Percentiles rank a stretch among this genome's conserved stretches.
These are phyloP conservation scores for Invenusta paracnida DNA, from an alignment of 2,888 invertebrate genomes.

Conservation along the genomic window DNA sequence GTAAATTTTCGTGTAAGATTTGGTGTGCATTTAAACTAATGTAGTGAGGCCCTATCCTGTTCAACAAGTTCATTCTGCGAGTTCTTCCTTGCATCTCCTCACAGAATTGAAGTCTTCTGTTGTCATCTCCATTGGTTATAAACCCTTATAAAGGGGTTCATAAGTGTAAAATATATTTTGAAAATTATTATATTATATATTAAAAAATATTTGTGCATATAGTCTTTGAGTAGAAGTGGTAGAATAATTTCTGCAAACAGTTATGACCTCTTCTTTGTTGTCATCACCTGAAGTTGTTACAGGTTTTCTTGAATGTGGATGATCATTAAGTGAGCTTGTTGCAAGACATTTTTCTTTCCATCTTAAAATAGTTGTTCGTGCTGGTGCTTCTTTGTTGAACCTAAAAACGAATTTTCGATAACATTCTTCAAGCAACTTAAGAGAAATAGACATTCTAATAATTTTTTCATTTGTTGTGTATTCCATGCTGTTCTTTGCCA, in stretches of 20 bases:
- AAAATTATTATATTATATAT: no score
- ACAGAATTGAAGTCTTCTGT: no score
- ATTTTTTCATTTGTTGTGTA: not conserved
- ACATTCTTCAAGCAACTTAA: not conserved
- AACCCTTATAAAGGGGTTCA: no score
- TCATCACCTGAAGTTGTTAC: not conserved
- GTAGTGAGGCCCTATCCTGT: no score
- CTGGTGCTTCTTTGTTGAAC: not conserved
- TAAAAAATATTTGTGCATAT: no score
- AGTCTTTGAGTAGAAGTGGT: not conserved
- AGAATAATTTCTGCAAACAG: not conserved
- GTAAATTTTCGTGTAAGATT: no score
- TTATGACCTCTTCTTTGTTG: not conserved
- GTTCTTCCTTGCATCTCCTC: no score
- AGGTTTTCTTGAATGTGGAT: not conserved
- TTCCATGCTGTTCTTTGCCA: not conserved
- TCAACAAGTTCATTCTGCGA: no score
- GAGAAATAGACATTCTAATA: not conserved
- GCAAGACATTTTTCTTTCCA: not conserved
- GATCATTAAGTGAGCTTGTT: not conserved
- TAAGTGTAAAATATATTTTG: no score
- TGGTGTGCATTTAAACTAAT: no score
- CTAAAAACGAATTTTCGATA: not conserved
- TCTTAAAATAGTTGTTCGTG: not conserved
- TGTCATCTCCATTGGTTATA: no score